Evolutionary conservation across 2,888 invertebrate species (phyloP).

Genomic region (Oligia fasciuncula): DNA sequence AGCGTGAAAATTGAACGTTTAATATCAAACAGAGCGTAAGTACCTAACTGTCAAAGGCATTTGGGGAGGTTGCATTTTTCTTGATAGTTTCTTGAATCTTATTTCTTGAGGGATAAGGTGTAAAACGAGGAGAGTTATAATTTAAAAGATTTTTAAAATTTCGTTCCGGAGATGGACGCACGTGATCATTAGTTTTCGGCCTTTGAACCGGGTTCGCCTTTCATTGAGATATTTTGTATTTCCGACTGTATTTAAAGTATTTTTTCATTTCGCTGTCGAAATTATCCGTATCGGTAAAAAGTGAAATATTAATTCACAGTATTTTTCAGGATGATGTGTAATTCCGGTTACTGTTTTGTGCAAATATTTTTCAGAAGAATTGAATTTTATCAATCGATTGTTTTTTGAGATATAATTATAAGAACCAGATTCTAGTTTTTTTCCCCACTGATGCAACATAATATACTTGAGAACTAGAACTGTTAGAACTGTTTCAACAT

Average conservation of each 20-base stretch:
- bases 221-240: slow-evolving; percentile 37
- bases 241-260: slow-evolving; percentile 37
- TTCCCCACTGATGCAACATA: too few species aligned
- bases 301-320: slow-evolving; percentile 11
- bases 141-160: slow-evolving; percentile 38
- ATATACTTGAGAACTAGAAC: too few species aligned
- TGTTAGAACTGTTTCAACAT: too few species aligned
- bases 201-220: slow-evolving; percentile 38
- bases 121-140: slow-evolving; percentile 13
- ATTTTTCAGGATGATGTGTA: neutral
- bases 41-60: slow-evolving; percentile 75
- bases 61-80: slow-evolving; percentile 63
- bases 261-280: slow-evolving; percentile 12
- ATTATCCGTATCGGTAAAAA: slow-evolving; percentile 13
- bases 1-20: slow-evolving; percentile 26
- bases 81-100: slow-evolving; percentile 50
- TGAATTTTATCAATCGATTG: neutral
- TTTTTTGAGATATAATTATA: too few species aligned
- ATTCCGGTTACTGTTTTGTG: neutral
- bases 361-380: neutral
- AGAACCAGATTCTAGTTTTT: too few species aligned
- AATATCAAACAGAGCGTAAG: slow-evolving; percentile 67
- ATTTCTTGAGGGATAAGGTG: slow-evolving; percentile 37
- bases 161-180: slow-evolving; percentile 27
- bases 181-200: slow-evolving; percentile 39